A percentile compares a stretch with the other conserved stretches of the same genome.
phyloP scores from a whole-genome alignment of 1,140 invertebrate genomes.

The Tenebrio molitor region DNA sequence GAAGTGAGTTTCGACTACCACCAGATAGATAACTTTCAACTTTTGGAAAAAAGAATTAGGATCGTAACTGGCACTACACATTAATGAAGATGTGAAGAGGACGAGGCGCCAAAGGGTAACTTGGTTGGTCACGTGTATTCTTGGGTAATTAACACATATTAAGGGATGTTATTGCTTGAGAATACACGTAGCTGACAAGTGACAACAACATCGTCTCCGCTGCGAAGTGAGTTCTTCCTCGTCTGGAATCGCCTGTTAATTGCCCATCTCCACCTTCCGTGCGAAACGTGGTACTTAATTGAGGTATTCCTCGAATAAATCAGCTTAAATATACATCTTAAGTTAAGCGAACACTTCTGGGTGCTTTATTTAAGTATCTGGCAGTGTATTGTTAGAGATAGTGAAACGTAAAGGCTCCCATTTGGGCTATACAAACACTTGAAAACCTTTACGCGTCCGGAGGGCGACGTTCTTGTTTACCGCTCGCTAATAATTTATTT shows the following conservation, averaged over 20 bases:
- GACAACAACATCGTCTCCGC: slow-evolving; percentile 57
- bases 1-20: too few species aligned
- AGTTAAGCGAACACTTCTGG: slow-evolving; percentile 6
- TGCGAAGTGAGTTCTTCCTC: too few species aligned
- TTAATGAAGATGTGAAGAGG: slow-evolving; percentile 4
- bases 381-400: slow-evolving; percentile 4
- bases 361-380: slow-evolving; percentile 1
- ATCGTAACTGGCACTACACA: too few species aligned
- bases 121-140: slow-evolving; percentile 94
- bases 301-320: neutral
- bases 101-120: slow-evolving; percentile 65
- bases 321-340: neutral
- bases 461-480: neutral
- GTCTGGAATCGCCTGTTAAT: neutral
- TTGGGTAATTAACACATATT: slow-evolving; percentile 95
- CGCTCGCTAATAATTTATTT: neutral
- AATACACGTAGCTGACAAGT: slow-evolving; percentile 95
- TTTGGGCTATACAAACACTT: slow-evolving; percentile 7
- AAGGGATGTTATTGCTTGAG: slow-evolving; percentile 97
- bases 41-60: too few species aligned
- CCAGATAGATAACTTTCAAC: too few species aligned
- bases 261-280: neutral
- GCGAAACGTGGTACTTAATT: neutral
- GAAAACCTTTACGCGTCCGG: neutral
- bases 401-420: neutral